These are phyloP conservation scores for Paralichthys olivaceus DNA, from an alignment of 2,113 vertebrate species.

Conservation along the genomic window DNA sequence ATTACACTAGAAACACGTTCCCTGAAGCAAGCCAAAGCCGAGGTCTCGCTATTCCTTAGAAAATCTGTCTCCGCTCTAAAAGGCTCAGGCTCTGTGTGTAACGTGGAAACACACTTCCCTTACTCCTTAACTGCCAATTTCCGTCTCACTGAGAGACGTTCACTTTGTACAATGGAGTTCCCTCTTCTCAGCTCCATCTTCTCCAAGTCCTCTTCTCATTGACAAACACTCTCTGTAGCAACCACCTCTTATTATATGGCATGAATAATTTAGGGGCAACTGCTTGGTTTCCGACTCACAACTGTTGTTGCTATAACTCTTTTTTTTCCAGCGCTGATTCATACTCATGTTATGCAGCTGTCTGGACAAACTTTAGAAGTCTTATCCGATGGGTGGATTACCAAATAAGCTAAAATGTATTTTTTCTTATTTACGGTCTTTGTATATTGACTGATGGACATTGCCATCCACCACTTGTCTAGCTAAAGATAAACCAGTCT, in stretches of 20 bases:
- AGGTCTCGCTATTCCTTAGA: slow-evolving; percentile 26
- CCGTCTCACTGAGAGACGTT: slow-evolving; percentile 39
- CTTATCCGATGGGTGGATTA: slow-evolving; percentile 18
- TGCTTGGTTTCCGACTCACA: slow-evolving; percentile 56
- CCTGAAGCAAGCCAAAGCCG: slow-evolving; percentile 47
- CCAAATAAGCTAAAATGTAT: neutral
- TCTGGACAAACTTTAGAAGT: slow-evolving; percentile 39
- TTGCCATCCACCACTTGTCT: no score
- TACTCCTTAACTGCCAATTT: slow-evolving; percentile 35
- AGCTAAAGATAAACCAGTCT: no score
- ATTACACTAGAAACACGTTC: slow-evolving; percentile 62
- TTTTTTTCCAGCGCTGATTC: slow-evolving; percentile 18
- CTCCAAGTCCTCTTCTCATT: slow-evolving; percentile 18
- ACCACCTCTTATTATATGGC: slow-evolving; percentile 61
- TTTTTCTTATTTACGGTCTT: no score
- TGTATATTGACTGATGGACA: no score
- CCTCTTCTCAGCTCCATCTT: slow-evolving; percentile 10
- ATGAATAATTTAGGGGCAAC: slow-evolving; percentile 67
- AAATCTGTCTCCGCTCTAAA: slow-evolving; percentile 10
- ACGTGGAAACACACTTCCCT: neutral
- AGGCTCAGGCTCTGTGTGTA: slow-evolving; percentile 23
- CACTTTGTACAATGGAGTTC: slow-evolving; percentile 15
- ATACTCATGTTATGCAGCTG: slow-evolving; percentile 53
- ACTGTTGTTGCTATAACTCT: slow-evolving; percentile 54
- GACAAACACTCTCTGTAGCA: slow-evolving; percentile 29